Evolutionary conservation across 35 echinoderm and acorn worm genomes (phyloP).

Genomic region (Ophiothrix spiculata): DNA sequence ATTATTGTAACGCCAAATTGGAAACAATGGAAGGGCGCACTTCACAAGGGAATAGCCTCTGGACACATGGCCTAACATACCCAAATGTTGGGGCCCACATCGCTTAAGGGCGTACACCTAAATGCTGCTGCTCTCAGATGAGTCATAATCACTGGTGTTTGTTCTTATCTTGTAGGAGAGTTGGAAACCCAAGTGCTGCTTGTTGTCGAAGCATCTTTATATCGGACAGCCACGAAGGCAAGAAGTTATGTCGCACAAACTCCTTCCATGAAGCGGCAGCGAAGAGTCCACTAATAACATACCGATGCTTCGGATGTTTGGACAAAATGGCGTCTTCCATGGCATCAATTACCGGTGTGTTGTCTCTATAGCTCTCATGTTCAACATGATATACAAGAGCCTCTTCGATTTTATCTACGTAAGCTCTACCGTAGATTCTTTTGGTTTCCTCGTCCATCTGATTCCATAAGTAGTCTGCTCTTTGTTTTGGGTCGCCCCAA

Average conservation of each 20-base stretch:
- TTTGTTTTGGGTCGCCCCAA: not conserved
- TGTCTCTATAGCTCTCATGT: conserved; percentile 18
- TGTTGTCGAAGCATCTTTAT: not conserved
- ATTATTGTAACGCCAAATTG: no score
- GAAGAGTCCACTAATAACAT: conserved; percentile 22
- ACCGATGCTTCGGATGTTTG: conserved; percentile 17
- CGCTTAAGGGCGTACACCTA: no score
- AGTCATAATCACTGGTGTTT: no score
- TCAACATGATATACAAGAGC: not conserved
- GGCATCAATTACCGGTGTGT: conserved; percentile 31
- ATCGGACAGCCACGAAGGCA: not conserved
- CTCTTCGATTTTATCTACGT: conserved; percentile 15
- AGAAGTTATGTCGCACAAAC: not conserved
- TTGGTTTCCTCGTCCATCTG: not conserved
- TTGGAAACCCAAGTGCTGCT: not conserved
- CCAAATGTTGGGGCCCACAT: no score
- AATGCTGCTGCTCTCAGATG: no score
- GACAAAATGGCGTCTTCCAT: conserved; percentile 34
- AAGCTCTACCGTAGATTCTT: conserved; percentile 33
- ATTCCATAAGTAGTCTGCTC: conserved; percentile 22
- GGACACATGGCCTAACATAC: no score
- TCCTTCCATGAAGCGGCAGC: not conserved
- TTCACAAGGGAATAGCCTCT: no score
- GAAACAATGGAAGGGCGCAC: no score
- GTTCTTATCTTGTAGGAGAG: not conserved